Evolutionary conservation across 2,888 invertebrate genomes (phyloP), one percentile per base, ranked within the genome.

Genomic region (Sarcophaga subvicina): DNA sequence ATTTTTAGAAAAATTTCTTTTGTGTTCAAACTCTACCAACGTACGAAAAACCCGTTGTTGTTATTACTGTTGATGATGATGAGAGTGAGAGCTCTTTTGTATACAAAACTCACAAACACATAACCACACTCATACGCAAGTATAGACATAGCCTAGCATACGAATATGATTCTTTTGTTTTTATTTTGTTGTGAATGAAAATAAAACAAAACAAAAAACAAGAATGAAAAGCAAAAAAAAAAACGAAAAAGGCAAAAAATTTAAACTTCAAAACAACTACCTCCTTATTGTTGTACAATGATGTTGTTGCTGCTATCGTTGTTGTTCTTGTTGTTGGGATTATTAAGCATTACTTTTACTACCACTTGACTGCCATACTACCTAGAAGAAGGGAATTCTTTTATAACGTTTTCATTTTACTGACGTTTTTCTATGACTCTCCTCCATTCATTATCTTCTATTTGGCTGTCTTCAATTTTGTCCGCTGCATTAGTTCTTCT

Each of bases 51-150:
- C 79, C 72, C 47, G 83, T 78, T 76, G 81, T 81, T 81, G 73
- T 64, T 72, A 62, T 59, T 66, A 20, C 37, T 78, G 62, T 37
- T 71, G 5, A 49, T 67, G 71, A 54, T 54, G 54, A 73, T 78
- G 84, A 75, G 84, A 85, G 83, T 80, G 80, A 85, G 80, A 76
- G 80, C 84, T 85, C 37, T 72, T 69, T 60, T 76, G 64, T 70
- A 63, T 67, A 37, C 66, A 17, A 67, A 67, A 67, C 17, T 73
- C 63, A 80, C 71, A 80, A 49, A 12, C 22, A 14, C 54, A 17
- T 63, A 6, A 22, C 11, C 54, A 17, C 14, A 67, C n/a, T 66
- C 27, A 66, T 54, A 59, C 25, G 12, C 73, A 27, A 37, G 59
- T 47, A 20, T 14, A 49, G 6, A 14, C n/a, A 63, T 54, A 64